phyloP scores from a whole-genome alignment of 2,113 vertebrate species.

The Hipposideros armiger region DNA sequence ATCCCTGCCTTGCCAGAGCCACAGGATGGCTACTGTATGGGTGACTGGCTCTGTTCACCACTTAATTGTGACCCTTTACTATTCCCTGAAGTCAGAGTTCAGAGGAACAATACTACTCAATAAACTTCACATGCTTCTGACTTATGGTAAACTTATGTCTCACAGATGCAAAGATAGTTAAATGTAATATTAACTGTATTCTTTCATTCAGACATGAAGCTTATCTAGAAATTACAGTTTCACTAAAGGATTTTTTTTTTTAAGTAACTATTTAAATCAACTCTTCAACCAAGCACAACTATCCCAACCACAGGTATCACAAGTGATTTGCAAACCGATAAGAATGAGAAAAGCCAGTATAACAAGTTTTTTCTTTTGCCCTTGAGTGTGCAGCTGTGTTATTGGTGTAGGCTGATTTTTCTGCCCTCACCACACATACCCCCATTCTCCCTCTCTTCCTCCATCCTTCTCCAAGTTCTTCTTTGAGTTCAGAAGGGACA shows the following conservation, averaged over 20 bases:
- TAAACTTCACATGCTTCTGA: background rate
- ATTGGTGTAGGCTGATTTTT: background rate
- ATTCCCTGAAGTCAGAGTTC: background rate
- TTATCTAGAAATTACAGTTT: background rate
- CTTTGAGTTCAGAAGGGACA: background rate
- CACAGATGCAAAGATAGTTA: background rate
- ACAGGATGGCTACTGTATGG: background rate
- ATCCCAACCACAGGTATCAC: background rate
- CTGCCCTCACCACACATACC: background rate
- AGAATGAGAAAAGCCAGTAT: background rate
- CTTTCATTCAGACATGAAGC: background rate
- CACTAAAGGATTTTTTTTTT: background rate
- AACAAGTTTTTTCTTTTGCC: slow-evolving; percentile 3
- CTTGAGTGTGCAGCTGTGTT: background rate
- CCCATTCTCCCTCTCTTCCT: background rate
- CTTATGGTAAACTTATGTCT: background rate
- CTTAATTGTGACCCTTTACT: background rate
- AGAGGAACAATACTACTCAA: background rate
- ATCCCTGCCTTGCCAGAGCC: background rate
- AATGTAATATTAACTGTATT: background rate
- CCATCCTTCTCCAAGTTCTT: background rate
- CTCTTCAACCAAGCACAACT: background rate
- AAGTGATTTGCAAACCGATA: background rate
- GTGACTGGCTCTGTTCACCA: background rate
- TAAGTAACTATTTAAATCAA: background rate